A percentile compares a stretch with the other conserved stretches of the same genome.
phyloP scores from a whole-genome alignment of 2,888 invertebrate species.

The Operophtera brumata region DNA sequence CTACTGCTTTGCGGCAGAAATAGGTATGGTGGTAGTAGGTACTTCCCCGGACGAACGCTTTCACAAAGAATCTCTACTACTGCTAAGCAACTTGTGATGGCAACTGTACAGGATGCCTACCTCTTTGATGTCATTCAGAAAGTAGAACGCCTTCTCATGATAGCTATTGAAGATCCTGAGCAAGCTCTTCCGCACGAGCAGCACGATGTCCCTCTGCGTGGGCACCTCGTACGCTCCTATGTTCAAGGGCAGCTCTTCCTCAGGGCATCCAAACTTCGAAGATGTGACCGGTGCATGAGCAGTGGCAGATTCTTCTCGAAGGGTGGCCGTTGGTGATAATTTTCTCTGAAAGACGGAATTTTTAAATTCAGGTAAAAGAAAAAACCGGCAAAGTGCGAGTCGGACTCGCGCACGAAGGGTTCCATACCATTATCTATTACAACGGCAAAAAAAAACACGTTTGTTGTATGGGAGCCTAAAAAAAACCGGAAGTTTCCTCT shows the following conservation, averaged over 20 bases:
- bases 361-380: too few species aligned
- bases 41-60: too few species aligned
- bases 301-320: neutral
- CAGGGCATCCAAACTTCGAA: conserved; percentile 44
- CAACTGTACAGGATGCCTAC: conserved; percentile 32
- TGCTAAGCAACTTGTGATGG: too few species aligned
- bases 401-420: too few species aligned
- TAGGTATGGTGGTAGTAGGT: too few species aligned
- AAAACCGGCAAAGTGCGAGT: too few species aligned
- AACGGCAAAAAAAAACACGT: too few species aligned
- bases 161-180: conserved; percentile 47
- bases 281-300: conserved; percentile 6
- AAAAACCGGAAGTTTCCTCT: too few species aligned
- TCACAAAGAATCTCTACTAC: too few species aligned
- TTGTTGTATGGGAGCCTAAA: too few species aligned
- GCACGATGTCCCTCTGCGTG: conserved; percentile 52
- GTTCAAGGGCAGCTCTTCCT: conserved; percentile 48
- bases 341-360: neutral
- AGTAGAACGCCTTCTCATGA: conserved; percentile 48
- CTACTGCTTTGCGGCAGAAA: too few species aligned
- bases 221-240: conserved; percentile 64
- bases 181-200: conserved; percentile 46
- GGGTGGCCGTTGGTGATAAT: conserved; percentile 6
- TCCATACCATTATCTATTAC: too few species aligned
- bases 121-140: conserved; percentile 59